Evolutionary conservation across 2,797 vertebrate species (phyloP).

Genomic region (Diglossa cyanea): DNA sequence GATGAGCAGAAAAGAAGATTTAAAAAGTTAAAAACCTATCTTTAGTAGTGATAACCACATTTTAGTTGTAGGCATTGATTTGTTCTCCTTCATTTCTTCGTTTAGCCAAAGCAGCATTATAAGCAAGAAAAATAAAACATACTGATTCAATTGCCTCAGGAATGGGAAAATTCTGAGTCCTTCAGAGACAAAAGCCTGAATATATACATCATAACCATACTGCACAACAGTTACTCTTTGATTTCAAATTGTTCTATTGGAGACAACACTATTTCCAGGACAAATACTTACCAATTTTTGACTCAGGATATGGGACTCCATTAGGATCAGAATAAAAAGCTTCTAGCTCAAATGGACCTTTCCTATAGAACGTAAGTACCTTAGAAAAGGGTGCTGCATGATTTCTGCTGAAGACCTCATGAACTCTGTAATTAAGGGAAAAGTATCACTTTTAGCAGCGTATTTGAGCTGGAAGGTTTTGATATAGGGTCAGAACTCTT

Average conservation of each 20-base stretch:
- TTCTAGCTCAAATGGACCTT: slow-evolving; percentile 79
- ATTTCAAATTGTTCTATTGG: not conserved
- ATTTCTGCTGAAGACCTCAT: slow-evolving; percentile 80
- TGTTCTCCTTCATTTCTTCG: not conserved
- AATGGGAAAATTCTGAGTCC: not conserved
- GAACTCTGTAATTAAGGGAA: slow-evolving; percentile 63
- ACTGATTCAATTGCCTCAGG: not conserved
- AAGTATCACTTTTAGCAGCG: not conserved
- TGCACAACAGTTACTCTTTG: not conserved
- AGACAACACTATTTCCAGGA: not conserved
- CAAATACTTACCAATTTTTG: slow-evolving; percentile 78
- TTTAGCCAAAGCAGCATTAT: not conserved
- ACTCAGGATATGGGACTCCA: slow-evolving; percentile 78
- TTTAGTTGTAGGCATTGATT: not conserved
- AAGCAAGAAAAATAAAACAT: not conserved
- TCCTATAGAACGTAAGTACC: slow-evolving; percentile 80
- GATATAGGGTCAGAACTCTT: not conserved
- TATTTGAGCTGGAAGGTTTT: not conserved
- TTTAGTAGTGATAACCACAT: not conserved
- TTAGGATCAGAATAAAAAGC: slow-evolving; percentile 80
- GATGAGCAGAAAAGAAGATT: not conserved
- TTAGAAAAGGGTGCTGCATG: slow-evolving; percentile 80
- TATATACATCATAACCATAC: not conserved
- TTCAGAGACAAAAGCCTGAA: not conserved
- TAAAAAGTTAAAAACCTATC: not conserved